Evolutionary conservation across 2,113 vertebrate species (phyloP).

Genomic region (Mastomys coucha): DNA sequence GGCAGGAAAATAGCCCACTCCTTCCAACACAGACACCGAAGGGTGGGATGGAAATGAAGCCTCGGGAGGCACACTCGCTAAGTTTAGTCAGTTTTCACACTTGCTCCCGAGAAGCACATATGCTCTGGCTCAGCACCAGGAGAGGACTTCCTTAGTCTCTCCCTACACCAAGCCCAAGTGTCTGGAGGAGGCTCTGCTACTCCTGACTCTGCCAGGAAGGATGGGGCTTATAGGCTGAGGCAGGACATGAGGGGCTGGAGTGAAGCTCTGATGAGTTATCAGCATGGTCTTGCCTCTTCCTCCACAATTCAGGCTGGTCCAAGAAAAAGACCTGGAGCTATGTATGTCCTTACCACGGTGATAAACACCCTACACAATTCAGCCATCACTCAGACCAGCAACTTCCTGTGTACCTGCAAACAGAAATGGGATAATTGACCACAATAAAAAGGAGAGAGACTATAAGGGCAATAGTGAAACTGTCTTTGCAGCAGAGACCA

Average conservation of each 20-base stretch:
- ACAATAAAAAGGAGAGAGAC: background rate
- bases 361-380: background rate
- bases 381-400: accelerated
- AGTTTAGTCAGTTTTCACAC: background rate
- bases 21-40: background rate
- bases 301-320: background rate
- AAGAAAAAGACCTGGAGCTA: background rate
- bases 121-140: background rate
- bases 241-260: background rate
- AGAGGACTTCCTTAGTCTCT: background rate
- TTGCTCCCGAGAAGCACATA: background rate
- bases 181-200: background rate
- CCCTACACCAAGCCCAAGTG: accelerated
- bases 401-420: background rate
- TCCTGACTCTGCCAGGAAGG: background rate
- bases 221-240: background rate
- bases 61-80: background rate
- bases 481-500: background rate
- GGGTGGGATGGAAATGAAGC: background rate
- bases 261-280: accelerated
- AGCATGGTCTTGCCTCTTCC: accelerated
- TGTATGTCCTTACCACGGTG: too few species aligned
- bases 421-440: background rate
- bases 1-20: background rate
- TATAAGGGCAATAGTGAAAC: background rate